Percentiles rank a stretch among this genome's conserved stretches.
Evolutionary conservation across 2,113 vertebrate species (phyloP).

Genomic region (Nicator chloris): DNA sequence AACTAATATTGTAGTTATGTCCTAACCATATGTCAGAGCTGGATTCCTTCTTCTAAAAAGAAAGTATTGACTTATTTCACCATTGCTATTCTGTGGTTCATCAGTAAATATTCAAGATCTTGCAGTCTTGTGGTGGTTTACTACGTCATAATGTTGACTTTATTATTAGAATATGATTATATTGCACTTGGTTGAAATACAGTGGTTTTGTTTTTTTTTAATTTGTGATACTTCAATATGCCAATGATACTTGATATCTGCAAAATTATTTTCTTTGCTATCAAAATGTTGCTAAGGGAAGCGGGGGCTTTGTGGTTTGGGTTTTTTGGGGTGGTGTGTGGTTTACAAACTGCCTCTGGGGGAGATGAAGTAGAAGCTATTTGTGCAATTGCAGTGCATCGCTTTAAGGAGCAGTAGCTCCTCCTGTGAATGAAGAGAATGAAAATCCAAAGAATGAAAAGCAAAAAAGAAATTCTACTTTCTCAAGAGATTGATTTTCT

Average conservation of each 20-base stretch:
- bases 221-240: background rate
- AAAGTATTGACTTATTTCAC: background rate
- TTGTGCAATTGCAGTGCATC: background rate
- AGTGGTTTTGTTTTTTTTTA: background rate
- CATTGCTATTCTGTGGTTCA: background rate
- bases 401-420: background rate
- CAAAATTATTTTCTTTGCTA: background rate
- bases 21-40: background rate
- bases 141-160: background rate
- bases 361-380: background rate
- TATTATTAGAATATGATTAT: background rate
- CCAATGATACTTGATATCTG: background rate
- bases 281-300: background rate
- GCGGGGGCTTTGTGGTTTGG: background rate
- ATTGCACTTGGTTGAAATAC: background rate
- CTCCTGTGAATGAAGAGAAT: background rate
- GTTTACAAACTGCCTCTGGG: background rate
- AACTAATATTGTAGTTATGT: background rate
- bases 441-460: background rate
- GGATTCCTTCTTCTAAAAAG: background rate
- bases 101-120: background rate
- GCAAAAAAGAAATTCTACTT: background rate
- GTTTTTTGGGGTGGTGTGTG: rapidly evolving
- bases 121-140: background rate
- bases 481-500: background rate